Conservation (phyloP, 2,113 vertebrate genomes). For the Passer montanus region DNA sequence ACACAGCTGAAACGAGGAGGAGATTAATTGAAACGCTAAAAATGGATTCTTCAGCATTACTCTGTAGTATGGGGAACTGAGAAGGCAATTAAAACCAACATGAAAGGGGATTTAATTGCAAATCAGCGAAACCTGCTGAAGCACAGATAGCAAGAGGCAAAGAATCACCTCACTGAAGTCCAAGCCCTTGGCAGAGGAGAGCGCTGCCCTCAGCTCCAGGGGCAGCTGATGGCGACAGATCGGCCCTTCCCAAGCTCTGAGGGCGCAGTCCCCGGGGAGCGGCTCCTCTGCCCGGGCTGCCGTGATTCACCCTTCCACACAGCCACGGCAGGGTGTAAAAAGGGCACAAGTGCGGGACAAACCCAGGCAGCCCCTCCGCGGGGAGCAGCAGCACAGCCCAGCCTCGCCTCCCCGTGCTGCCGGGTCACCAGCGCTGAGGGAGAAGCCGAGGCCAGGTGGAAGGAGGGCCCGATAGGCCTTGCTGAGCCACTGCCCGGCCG, state of each 20-base stretch:
- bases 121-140: not conserved
- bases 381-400: not conserved
- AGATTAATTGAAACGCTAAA: not conserved
- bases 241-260: not conserved
- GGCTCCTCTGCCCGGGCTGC: not conserved
- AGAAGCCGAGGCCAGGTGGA: accelerated
- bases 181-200: not conserved
- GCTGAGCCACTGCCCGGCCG: accelerated
- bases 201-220: accelerated
- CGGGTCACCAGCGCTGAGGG: not conserved
- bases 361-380: not conserved
- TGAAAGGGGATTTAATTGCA: constrained; percentile 1
- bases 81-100: constrained; percentile 4
- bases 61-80: not conserved
- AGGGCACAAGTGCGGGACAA: not conserved
- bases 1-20: not conserved
- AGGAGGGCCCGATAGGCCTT: accelerated
- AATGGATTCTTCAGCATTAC: not conserved
- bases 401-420: not conserved
- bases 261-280: not conserved
- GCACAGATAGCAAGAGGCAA: not conserved
- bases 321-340: not conserved
- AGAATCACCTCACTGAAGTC: not conserved
- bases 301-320: not conserved
- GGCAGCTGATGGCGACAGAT: not conserved